Evolutionary conservation across 2,888 invertebrate species (phyloP).

Genomic region (Leptopilina myrica): DNA sequence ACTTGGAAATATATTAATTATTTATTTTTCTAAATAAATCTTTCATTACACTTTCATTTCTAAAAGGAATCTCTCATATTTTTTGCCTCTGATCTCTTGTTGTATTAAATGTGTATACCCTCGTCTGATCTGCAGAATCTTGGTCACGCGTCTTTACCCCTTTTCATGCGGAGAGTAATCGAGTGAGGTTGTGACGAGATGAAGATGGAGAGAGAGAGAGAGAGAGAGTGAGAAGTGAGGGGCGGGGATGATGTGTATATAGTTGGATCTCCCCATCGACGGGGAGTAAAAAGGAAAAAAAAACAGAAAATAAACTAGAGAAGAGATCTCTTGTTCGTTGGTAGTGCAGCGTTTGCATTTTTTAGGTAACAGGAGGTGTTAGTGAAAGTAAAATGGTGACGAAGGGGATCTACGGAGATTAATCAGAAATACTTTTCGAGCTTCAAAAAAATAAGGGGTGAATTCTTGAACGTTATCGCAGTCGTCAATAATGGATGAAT

Average conservation of each 20-base stretch:
- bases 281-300: constrained; percentile 33
- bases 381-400: constrained; percentile 29
- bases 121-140: not conserved
- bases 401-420: constrained; percentile 64
- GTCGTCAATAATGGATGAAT: constrained; percentile 66
- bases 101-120: not conserved
- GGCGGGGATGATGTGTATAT: too few species aligned
- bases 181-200: constrained; percentile 9
- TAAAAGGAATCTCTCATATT: too few species aligned
- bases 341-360: constrained; percentile 59
- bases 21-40: too few species aligned
- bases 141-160: constrained; percentile 31
- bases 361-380: constrained; percentile 51
- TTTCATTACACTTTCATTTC: too few species aligned
- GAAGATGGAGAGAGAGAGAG: too few species aligned
- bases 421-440: constrained; percentile 71
- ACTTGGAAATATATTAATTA: too few species aligned
- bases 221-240: too few species aligned
- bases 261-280: constrained; percentile 12
- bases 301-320: not conserved
- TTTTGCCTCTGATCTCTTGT: constrained; percentile 11
- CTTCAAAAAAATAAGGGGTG: constrained; percentile 24
- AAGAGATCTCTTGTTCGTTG: constrained; percentile 17
- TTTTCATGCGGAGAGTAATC: constrained; percentile 35
- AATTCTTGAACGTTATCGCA: constrained; percentile 16